Conservation (phyloP, 2,113 vertebrate species). For the Sorex fumeus region DNA sequence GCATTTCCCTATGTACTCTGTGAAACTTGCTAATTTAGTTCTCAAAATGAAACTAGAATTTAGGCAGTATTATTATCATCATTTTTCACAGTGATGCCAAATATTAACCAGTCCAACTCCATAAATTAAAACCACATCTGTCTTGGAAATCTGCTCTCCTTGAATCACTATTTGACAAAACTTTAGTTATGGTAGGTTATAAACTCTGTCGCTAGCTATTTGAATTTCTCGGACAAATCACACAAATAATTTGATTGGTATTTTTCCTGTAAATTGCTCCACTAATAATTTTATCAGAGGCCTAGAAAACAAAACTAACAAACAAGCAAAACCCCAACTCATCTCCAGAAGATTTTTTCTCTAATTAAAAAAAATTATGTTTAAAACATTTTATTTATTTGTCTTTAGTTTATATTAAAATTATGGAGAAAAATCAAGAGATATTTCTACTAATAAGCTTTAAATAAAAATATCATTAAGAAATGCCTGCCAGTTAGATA, state of each 20-base stretch:
- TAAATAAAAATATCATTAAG: neutral
- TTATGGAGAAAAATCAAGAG: neutral
- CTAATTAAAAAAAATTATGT: neutral
- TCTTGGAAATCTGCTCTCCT: neutral
- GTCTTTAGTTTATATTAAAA: neutral
- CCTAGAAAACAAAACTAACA: neutral
- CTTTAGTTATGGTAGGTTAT: neutral
- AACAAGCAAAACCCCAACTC: no score
- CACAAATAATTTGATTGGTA: neutral
- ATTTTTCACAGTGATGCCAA: neutral
- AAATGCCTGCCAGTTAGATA: neutral
- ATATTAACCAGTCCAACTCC: neutral
- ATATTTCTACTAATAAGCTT: conserved; percentile 20
- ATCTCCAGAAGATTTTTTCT: conserved; percentile 19
- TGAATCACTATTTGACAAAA: neutral
- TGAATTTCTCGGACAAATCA: conserved; percentile 27
- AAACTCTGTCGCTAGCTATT: neutral
- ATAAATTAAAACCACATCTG: neutral
- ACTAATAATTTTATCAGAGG: conserved; percentile 12
- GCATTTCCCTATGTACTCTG: neutral
- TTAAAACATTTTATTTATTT: no score
- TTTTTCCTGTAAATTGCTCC: conserved; percentile 19
- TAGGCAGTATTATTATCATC: neutral
- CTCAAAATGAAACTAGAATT: neutral
- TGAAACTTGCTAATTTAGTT: conserved; percentile 46